Evolutionary conservation across 2,888 invertebrate genomes (phyloP), one percentile per base, ranked within the genome.

Genomic region (Venusia cambrica): DNA sequence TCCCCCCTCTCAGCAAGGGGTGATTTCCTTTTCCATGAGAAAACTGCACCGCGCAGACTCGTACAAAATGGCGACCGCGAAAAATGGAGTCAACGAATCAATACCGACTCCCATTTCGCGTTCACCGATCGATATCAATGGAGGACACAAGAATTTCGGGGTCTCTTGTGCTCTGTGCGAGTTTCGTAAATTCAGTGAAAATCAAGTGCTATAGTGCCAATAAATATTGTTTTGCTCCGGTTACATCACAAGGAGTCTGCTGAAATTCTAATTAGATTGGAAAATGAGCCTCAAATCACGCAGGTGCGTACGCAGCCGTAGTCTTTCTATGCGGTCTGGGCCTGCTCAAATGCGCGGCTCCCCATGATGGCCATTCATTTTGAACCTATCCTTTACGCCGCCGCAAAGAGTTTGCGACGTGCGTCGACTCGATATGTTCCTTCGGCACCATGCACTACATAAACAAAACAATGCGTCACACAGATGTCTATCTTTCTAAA

Each of bases 291-390:
- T 78, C 84, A 81, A 85, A 87, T 84, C 93, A 94, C 94, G 94
- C 94, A 96, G 94, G 95, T 95, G 95, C 95, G 95, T 95, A 96
- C 95, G 96, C 96, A 96, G 95, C 91, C 94, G 94, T 94, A 93
- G 91, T 92, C 92, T 90, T 88, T 90, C 90, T 90, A 90, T 91
- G 90, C 92, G 90, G 91, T 93, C 94, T 94, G 94, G 91, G 94
- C 93, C 92, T 94, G 94, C 94, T 93, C 94, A 90, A 90, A 90
- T 89, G 88, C 89, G 88, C 89, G 84, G 72, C 72, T 66, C 70
- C 78, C 74, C 85, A 84, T 87, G 79, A 76, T 83, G 83, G 83
- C 84, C 84, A 85, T 84, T 87, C 85, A 80, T 84, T 40, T 87
- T 87, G 76, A 81, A 75, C 73, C 78, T 81, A 22, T 74, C 80